These are phyloP conservation scores for Criorhina ranunculi DNA, from an alignment of 2,888 invertebrate species.

Conservation along the genomic window DNA sequence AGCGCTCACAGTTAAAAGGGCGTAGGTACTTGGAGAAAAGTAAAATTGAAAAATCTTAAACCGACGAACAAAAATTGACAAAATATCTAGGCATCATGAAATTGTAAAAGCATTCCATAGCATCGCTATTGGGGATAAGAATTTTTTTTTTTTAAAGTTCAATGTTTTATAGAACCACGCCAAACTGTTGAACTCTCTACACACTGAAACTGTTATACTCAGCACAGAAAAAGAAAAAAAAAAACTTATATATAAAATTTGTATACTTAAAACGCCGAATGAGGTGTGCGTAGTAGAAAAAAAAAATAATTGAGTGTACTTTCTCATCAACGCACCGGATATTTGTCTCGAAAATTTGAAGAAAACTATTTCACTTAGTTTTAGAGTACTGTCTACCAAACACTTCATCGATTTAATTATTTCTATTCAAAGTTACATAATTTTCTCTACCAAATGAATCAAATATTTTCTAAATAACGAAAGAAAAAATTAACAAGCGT, in stretches of 20 bases:
- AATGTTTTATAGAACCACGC: slow-evolving; percentile 74
- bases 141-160: slow-evolving; percentile 30
- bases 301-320: slow-evolving; percentile 49
- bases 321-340: slow-evolving; percentile 57
- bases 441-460: slow-evolving; percentile 11
- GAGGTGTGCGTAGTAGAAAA: slow-evolving; percentile 55
- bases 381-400: neutral
- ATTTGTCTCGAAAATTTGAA: slow-evolving; percentile 16
- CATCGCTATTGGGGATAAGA: slow-evolving; percentile 28
- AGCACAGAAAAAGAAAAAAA: slow-evolving; percentile 50
- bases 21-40: slow-evolving; percentile 56
- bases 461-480: slow-evolving; percentile 17
- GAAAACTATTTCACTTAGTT: neutral
- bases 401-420: slow-evolving; percentile 19
- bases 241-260: slow-evolving; percentile 64
- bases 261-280: slow-evolving; percentile 67
- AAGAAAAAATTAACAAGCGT: slow-evolving; percentile 59
- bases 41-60: slow-evolving; percentile 19
- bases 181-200: slow-evolving; percentile 76
- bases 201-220: slow-evolving; percentile 74
- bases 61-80: slow-evolving; percentile 16
- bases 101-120: slow-evolving; percentile 52
- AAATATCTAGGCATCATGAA: slow-evolving; percentile 39
- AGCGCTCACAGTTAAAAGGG: slow-evolving; percentile 70
- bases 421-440: slow-evolving; percentile 33